Evolutionary conservation across 1,140 invertebrate genomes (phyloP).

Genomic region (Metopolophium dirhodum): DNA sequence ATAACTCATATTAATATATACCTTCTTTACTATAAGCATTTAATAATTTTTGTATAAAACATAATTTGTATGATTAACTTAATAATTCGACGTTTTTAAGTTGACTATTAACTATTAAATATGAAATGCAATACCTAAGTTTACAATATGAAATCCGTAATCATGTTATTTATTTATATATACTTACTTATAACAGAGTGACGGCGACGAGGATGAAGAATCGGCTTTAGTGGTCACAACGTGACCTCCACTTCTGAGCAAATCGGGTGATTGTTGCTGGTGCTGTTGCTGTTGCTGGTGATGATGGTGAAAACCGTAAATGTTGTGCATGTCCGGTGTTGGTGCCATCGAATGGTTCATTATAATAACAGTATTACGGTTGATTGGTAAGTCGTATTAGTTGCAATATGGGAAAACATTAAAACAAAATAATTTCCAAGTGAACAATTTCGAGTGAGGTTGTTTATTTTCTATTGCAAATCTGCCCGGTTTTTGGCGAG

Average conservation of each 20-base stretch:
- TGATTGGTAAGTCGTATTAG: neutral
- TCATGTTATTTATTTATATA: neutral
- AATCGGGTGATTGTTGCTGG: conserved; percentile 41
- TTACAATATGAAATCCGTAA: neutral
- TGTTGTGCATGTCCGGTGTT: conserved; percentile 36
- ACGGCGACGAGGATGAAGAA: conserved; percentile 58
- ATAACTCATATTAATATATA: no score
- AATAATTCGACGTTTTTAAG: neutral
- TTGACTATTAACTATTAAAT: neutral
- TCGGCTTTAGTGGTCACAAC: conserved; percentile 59
- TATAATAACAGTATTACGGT: neutral
- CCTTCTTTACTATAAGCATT: neutral
- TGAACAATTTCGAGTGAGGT: neutral
- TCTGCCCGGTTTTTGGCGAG: neutral
- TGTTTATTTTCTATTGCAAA: neutral
- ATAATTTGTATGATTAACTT: neutral
- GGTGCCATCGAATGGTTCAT: conserved; percentile 48
- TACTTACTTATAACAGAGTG: conserved; percentile 57
- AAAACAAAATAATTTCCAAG: neutral
- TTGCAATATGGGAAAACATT: neutral
- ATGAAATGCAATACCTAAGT: neutral
- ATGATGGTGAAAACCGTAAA: conserved; percentile 50
- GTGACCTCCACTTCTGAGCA: conserved; percentile 41
- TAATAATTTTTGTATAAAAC: no score
- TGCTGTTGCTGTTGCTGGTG: conserved; percentile 45